Evolutionary conservation across 2,797 vertebrate genomes (phyloP), one percentile per base, ranked within the genome.

Genomic region (Dermochelys coriacea): DNA sequence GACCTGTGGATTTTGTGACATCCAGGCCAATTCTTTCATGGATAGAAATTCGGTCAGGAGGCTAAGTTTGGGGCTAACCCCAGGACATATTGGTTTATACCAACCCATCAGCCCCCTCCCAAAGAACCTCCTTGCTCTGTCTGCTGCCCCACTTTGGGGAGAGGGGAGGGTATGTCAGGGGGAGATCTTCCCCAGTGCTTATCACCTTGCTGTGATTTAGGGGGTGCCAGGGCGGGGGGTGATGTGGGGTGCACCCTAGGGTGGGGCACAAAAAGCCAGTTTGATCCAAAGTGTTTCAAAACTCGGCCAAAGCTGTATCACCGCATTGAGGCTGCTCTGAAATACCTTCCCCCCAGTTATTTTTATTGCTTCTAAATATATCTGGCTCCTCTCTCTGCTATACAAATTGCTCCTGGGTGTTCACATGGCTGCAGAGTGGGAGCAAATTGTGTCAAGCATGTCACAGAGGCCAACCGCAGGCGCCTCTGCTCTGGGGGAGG

Each of bases 331-430:
- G 80, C 37, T 29, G n/a, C 68, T 71, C 37, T 78, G 27, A 59
- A 18, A 51, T 16, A 64, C 15, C 16, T 55, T 27, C 71, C 84
- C 64, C 49, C 49, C 15, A 23, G 57, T 59, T 89, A 79, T 89
- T 84, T 84, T 79, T 84, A 57, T 79, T 25, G 74, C 82, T 84
- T 79, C 88, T 89, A 89, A 89, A 84, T 89, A 84, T 84, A 84
- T 57, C 88, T 12, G 49, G 34, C 57, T 52, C n/a, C 74, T 78
- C 71, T 61, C 82, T 25, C 8, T 37, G 8, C 77, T 79, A 68
- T 80, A 57, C 74, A 89, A 84, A 84, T 79, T 89, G 88, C 61
- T 84, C 84, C 47, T 79, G 29, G 82, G 52, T 49, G 75, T 89
- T 64, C 64, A 78, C 49, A 15, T 15, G 9, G 51, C 16, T 71